Evolutionary conservation across 2,888 invertebrate species (phyloP).

Genomic region (Mactromeris polynyma): DNA sequence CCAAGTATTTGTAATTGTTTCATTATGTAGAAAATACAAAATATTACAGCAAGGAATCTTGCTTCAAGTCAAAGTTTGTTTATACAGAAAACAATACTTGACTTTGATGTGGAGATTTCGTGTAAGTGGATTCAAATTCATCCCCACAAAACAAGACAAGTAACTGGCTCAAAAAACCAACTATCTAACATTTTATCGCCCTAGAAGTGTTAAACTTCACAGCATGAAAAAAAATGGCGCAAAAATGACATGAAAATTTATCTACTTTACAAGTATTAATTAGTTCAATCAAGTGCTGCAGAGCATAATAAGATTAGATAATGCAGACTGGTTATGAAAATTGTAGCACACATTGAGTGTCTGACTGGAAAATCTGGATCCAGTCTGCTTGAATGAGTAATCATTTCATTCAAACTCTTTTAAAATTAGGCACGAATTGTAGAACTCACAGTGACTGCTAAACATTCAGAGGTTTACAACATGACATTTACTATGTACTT

Average conservation of each 20-base stretch:
- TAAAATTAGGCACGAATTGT: background rate
- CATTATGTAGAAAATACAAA: constrained; percentile 14
- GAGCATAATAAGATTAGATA: background rate
- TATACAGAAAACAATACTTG: constrained; percentile 51
- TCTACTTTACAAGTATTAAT: background rate
- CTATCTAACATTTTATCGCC: background rate
- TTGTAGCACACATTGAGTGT: background rate
- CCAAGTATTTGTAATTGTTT: constrained; percentile 29
- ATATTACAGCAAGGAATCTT: constrained; percentile 40
- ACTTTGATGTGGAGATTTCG: constrained; percentile 52
- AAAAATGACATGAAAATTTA: background rate
- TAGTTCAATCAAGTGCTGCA: constrained; percentile 4
- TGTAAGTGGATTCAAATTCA: constrained; percentile 9
- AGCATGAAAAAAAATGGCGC: constrained; percentile 1
- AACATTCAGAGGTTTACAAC: background rate
- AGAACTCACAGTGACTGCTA: background rate
- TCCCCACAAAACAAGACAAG: background rate
- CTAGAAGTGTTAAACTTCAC: background rate
- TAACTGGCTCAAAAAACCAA: background rate
- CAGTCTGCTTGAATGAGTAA: background rate
- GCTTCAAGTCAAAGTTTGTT: constrained; percentile 65
- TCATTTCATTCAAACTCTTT: background rate
- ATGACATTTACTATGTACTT: background rate
- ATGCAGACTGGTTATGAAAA: background rate
- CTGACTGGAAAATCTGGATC: background rate